A percentile compares a stretch with the other conserved stretches of the same genome.
phyloP scores from a whole-genome alignment of 2,113 vertebrate species.

The Festucalex cinctus region DNA sequence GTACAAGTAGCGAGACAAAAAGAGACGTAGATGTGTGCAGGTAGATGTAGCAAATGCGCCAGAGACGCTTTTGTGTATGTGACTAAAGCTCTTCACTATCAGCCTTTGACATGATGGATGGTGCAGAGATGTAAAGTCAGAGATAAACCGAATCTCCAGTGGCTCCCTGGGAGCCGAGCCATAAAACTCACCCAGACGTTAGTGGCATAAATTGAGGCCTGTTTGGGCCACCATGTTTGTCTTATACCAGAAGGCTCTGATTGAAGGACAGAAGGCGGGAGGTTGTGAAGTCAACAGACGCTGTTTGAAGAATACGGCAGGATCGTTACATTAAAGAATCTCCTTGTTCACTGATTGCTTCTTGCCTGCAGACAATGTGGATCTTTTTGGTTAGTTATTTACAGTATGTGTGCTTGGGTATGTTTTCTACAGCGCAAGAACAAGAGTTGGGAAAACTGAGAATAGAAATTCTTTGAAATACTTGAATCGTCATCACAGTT shows the following conservation, averaged over 20 bases:
- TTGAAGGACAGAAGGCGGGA: constrained; percentile 3
- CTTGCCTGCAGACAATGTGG: constrained; percentile 29
- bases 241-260: constrained; percentile 41
- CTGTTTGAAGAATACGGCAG: constrained; percentile 7
- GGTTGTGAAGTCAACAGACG: constrained; percentile 17
- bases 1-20: constrained; percentile 18
- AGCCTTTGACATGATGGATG: constrained; percentile 64
- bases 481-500: too few species aligned
- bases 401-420: background rate
- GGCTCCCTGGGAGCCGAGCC: constrained; percentile 34
- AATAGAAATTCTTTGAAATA: too few species aligned
- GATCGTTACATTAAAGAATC: constrained; percentile 34
- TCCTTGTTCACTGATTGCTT: constrained; percentile 33
- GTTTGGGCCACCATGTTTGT: constrained; percentile 26
- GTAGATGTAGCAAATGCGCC: constrained; percentile 28
- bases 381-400: constrained; percentile 3
- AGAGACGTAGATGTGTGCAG: constrained; percentile 15
- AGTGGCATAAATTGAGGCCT: constrained; percentile 24
- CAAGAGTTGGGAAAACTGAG: too few species aligned
- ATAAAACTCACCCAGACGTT: constrained; percentile 44
- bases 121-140: constrained; percentile 56
- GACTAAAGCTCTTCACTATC: constrained; percentile 51
- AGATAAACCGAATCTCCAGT: constrained; percentile 58
- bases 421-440: background rate
- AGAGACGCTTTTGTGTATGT: constrained; percentile 29